Percentiles rank a stretch among this genome's conserved stretches.
Evolutionary conservation across 2,797 vertebrate species (phyloP).

Genomic region (Molossus alvarezi): DNA sequence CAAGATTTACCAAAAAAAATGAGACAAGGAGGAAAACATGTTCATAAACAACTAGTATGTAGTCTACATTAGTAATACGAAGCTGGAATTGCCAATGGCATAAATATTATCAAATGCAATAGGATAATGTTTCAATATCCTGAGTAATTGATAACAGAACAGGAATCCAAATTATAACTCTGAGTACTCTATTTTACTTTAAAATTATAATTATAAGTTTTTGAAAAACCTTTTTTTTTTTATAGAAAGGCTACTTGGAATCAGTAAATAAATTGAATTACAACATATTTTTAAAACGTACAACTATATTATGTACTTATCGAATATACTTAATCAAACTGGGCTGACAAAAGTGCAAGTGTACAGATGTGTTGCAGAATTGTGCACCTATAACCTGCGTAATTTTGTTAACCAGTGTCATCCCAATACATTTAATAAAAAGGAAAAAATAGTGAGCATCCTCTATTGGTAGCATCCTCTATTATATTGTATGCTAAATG

Average conservation of each 20-base stretch:
- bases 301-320: not conserved
- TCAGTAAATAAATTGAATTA: not conserved
- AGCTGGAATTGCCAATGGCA: not conserved
- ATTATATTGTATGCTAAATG: not conserved
- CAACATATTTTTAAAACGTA: slow-evolving; percentile 12
- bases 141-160: not conserved
- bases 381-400: too few relatives aligned
- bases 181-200: not conserved
- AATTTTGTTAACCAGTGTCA: too few relatives aligned
- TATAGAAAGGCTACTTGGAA: not conserved
- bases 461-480: not conserved
- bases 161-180: not conserved
- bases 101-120: not conserved
- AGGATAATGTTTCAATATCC: not conserved
- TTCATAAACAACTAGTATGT: not conserved
- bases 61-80: not conserved
- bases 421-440: too few relatives aligned
- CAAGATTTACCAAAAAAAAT: not conserved
- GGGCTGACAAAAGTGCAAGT: not conserved
- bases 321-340: not conserved
- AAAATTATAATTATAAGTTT: not conserved
- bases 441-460: not conserved
- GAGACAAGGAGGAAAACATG: not conserved
- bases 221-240: not conserved
- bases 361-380: too few relatives aligned